phyloP scores from a whole-genome alignment of 2,113 vertebrate genomes.

The Chionodraco myersi region DNA sequence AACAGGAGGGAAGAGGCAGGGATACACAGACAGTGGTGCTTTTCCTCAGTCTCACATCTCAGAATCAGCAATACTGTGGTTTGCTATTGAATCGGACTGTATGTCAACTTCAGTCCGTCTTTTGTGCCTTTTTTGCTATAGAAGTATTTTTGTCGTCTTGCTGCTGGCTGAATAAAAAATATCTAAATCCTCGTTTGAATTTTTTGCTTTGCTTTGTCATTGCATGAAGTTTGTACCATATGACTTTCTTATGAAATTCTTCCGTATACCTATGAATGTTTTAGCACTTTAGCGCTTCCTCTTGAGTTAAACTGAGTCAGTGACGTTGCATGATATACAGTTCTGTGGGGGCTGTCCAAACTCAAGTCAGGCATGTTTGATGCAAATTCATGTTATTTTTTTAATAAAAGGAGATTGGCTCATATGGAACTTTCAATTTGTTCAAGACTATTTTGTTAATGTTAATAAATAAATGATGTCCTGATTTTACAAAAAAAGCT shows the following conservation, averaged over 20 bases:
- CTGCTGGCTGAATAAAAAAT: conserved; percentile 54
- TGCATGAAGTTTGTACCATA: neutral
- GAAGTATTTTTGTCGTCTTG: conserved; percentile 35
- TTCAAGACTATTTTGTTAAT: conserved; percentile 30
- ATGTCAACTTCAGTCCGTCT: conserved; percentile 18
- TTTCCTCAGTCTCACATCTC: conserved; percentile 2
- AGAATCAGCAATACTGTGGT: neutral
- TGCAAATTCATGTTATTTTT: conserved; percentile 14
- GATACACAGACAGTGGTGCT: conserved; percentile 10
- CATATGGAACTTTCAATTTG: neutral
- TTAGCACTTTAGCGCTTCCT: conserved; percentile 71
- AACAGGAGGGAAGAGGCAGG: neutral
- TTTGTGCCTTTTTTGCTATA: conserved; percentile 60
- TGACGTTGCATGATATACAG: conserved; percentile 2
- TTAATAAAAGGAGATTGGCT: conserved; percentile 9
- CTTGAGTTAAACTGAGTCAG: conserved; percentile 31
- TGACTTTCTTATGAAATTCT: conserved; percentile 39
- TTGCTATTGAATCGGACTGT: conserved; percentile 40
- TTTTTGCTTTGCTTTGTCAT: conserved; percentile 41
- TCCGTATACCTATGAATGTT: conserved; percentile 60
- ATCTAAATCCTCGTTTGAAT: conserved; percentile 44
- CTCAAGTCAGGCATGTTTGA: conserved; percentile 20
- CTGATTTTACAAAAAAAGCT: conserved; percentile 31
- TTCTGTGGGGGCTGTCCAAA: conserved; percentile 1
- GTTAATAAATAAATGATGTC: conserved; percentile 41